Evolutionary conservation across 2,797 vertebrate genomes (phyloP).

Genomic region (Xenopus petersii): DNA sequence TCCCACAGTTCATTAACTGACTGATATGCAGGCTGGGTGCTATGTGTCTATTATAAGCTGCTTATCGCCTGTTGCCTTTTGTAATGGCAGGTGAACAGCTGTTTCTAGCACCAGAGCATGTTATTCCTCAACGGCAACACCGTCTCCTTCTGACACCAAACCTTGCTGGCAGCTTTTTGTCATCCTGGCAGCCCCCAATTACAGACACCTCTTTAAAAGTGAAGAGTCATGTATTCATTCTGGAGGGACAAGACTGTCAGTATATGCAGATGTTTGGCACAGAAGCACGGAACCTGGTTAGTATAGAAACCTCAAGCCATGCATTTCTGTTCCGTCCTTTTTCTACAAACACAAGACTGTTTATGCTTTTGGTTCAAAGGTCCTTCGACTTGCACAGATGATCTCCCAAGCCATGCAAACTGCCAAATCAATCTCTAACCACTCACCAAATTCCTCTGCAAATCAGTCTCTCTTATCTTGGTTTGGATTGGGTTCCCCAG

Average conservation of each 20-base stretch:
- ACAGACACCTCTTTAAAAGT: slow-evolving; percentile 87
- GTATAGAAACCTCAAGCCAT: slow-evolving; percentile 35
- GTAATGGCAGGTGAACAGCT: slow-evolving; percentile 80
- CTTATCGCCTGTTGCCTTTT: too few species aligned
- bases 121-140: slow-evolving; percentile 87
- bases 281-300: slow-evolving; percentile 80
- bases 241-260: slow-evolving; percentile 92
- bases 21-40: too few species aligned
- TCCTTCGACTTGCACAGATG: slow-evolving; percentile 85
- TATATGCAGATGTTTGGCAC: slow-evolving; percentile 93
- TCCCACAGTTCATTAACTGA: too few species aligned
- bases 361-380: slow-evolving; percentile 58
- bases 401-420: slow-evolving; percentile 86
- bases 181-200: slow-evolving; percentile 76
- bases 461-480: slow-evolving; percentile 81
- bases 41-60: too few species aligned
- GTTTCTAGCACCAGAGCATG: slow-evolving; percentile 88
- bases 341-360: too few species aligned
- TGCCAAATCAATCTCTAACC: slow-evolving; percentile 83
- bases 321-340: too few species aligned
- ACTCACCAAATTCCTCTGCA: slow-evolving; percentile 67
- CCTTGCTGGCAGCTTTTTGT: slow-evolving; percentile 81
- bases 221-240: slow-evolving; percentile 87
- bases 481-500: slow-evolving; percentile 70
- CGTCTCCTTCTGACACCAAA: slow-evolving; percentile 75